A percentile compares a stretch with the other conserved stretches of the same genome.
Evolutionary conservation across 2,113 vertebrate genomes (phyloP).

Genomic region (Lagenorhynchus albirostris): DNA sequence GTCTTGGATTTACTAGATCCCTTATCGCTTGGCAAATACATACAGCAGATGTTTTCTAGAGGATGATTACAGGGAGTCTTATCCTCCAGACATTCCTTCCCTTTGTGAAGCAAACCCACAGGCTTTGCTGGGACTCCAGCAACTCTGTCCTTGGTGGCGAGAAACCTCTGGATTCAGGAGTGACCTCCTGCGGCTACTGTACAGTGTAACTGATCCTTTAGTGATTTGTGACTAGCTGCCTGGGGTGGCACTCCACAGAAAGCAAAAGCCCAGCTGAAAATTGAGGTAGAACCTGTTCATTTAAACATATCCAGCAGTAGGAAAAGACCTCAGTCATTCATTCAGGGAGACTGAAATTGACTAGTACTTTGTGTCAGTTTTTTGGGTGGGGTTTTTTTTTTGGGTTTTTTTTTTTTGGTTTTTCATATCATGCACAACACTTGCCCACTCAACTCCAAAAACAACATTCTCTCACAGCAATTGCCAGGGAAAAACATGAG

Average conservation of each 20-base stretch:
- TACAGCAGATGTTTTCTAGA: constrained; percentile 29
- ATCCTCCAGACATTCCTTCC: neutral
- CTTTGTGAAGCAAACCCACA: neutral
- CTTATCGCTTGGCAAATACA: constrained; percentile 45
- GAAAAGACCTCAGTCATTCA: neutral
- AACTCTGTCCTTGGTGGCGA: neutral
- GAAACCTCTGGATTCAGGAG: neutral
- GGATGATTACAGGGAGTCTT: neutral
- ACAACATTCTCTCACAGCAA: constrained; percentile 48
- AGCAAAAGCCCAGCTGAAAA: neutral
- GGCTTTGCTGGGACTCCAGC: neutral
- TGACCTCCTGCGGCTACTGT: neutral
- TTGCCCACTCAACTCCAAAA: constrained; percentile 49
- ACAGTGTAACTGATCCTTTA: neutral
- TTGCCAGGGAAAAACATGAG: constrained; percentile 47
- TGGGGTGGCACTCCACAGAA: neutral
- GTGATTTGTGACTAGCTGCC: neutral
- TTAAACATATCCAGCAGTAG: neutral
- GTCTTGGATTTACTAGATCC: constrained; percentile 13
- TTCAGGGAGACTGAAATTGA: constrained; percentile 14
- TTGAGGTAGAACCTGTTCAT: neutral
- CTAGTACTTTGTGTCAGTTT: neutral
- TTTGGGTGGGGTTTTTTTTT: neutral
- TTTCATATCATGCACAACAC: constrained; percentile 19
- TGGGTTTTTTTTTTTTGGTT: neutral